Conservation (phyloP, 2,797 vertebrate genomes). For the Brotula barbata region DNA sequence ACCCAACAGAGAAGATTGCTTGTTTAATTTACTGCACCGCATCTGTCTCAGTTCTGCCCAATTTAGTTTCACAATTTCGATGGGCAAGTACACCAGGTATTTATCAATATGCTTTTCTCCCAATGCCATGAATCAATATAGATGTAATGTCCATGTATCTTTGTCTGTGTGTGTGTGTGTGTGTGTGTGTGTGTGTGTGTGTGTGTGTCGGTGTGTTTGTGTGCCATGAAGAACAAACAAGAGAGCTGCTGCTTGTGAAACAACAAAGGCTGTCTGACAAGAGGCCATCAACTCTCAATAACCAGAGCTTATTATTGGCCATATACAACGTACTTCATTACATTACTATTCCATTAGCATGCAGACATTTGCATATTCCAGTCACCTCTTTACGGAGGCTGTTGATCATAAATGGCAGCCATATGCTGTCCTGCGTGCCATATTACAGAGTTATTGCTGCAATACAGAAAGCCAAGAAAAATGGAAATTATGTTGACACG, state of each 20-base stretch:
- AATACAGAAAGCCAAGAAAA: slow-evolving; percentile 60
- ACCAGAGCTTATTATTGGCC: slow-evolving; percentile 73
- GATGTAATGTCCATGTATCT: slow-evolving; percentile 49
- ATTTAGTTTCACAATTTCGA: slow-evolving; percentile 77
- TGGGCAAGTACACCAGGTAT: slow-evolving; percentile 67
- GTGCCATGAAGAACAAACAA: slow-evolving; percentile 50
- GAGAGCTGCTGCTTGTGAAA: slow-evolving; percentile 57
- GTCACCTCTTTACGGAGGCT: slow-evolving; percentile 65
- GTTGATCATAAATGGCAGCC: slow-evolving; percentile 78
- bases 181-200: slow-evolving; percentile 6
- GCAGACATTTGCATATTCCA: slow-evolving; percentile 75
- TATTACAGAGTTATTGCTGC: slow-evolving; percentile 68
- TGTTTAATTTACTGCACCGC: slow-evolving; percentile 81
- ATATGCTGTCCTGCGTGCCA: slow-evolving; percentile 69
- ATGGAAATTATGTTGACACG: slow-evolving; percentile 56
- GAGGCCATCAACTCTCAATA: slow-evolving; percentile 73
- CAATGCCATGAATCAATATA: slow-evolving; percentile 67
- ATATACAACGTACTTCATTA: slow-evolving; percentile 72
- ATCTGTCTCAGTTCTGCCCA: slow-evolving; percentile 82
- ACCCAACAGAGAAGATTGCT: slow-evolving; percentile 78
- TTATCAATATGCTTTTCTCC: slow-evolving; percentile 74
- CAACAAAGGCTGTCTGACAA: slow-evolving; percentile 60
- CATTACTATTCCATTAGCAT: slow-evolving; percentile 77
- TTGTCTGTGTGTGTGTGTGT: slow-evolving; percentile 23
- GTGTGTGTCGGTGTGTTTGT: slow-evolving; percentile 13